Evolutionary conservation across 2,888 invertebrate genomes (phyloP), one percentile per base, ranked within the genome.

Genomic region (Azorinus chamasolen): DNA sequence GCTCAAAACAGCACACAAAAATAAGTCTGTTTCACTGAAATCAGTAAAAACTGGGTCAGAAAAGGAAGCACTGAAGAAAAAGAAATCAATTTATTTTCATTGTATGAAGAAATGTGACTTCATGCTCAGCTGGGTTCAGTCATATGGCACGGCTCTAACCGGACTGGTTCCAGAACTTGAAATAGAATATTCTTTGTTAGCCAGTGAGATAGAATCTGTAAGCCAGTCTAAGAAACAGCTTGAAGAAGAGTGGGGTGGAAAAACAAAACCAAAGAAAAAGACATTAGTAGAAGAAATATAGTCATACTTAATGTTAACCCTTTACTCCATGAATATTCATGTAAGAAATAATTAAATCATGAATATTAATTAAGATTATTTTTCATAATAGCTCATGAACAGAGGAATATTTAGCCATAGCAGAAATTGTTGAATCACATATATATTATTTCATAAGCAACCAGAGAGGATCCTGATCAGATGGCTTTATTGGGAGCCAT

Each of bases 71-170:
- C 10, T 32, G 10, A 32, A 32, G 32, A 32, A 32, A 32, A 10
- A 32, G 32, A 85, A 83, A 62, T 77, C 76, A 18, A 72, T 70
- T 37, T 61, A 88, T 6, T 89, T 86, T 69, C 74, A 75, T n/a
- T 69, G 82, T 18, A 72, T 77, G 51, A 90, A 88, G 75, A 90
- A 90, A 53, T 51, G 84, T 24, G 76, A 84, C 22, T 90, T 90
- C 64, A 69, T 88, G 46, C 62, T 90, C 41, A 88, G 89, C 55
- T 90, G 90, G 90, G 54, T 70, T 24, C 86, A 89, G 64, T 85
- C 83, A 39, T 89, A 82, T 78, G 89, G 89, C 43, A 84, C 86
- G 84, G 81, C 79, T 16, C 48, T 89, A n/a, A 37, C 63, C 45
- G 59, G 72, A 32, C 39, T 87, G 61, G 53, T 85, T 10, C 78